Percentiles rank a stretch among this genome's conserved stretches.
These are phyloP conservation scores for Drosophila diplacantha DNA, from an alignment of 2,888 invertebrate species.

Conservation along the genomic window DNA sequence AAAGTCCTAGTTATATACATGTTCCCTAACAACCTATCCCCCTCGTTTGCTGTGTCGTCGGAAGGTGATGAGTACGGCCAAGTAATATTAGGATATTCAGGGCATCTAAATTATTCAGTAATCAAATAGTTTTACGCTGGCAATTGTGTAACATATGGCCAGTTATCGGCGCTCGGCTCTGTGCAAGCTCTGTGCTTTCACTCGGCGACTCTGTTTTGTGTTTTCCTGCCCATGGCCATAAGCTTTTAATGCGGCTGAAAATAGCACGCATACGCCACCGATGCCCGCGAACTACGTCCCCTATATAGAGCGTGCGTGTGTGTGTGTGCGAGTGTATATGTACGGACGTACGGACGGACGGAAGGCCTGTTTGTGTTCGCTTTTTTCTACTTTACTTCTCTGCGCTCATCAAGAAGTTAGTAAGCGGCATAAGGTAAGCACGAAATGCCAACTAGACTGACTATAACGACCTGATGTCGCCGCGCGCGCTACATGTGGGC, in stretches of 20 bases:
- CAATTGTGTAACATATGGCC: constrained; percentile 33
- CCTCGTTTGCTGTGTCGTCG: neutral
- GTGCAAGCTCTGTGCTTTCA: constrained; percentile 41
- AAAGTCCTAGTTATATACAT: neutral
- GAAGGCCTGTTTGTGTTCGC: constrained; percentile 22
- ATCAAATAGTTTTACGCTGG: constrained; percentile 6
- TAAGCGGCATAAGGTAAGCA: constrained; percentile 69
- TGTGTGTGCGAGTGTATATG: constrained; percentile 7
- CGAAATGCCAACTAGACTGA: constrained; percentile 71
- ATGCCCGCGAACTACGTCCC: constrained; percentile 50
- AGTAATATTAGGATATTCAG: constrained; percentile 10
- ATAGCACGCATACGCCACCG: constrained; percentile 73
- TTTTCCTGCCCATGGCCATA: constrained; percentile 46
- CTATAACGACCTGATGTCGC: constrained; percentile 48
- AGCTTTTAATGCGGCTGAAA: constrained; percentile 64
- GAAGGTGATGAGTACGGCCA: neutral
- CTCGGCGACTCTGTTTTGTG: constrained; percentile 25
- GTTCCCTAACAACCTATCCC: neutral
- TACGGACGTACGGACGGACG: neutral
- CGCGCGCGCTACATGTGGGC: constrained; percentile 17
- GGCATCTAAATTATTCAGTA: constrained; percentile 15
- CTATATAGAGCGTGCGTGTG: constrained; percentile 16
- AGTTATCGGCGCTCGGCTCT: constrained; percentile 33
- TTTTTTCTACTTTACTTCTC: constrained; percentile 18
- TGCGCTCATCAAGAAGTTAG: constrained; percentile 61